Evolutionary conservation across 2,888 invertebrate genomes (phyloP).

Genomic region (Lucinisca nassula): DNA sequence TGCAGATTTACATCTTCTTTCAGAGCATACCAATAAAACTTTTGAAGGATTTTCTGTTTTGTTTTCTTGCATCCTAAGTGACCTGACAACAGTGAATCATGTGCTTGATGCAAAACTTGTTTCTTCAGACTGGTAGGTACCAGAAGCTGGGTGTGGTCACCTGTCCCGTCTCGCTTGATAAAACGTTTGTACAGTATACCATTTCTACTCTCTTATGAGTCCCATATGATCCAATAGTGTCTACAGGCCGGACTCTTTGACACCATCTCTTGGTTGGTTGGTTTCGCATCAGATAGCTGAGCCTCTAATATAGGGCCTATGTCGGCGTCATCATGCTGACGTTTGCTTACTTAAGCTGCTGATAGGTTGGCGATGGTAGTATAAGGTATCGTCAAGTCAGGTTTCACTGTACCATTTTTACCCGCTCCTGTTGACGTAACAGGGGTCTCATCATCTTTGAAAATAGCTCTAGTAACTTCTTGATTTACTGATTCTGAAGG

Average conservation of each 20-base stretch:
- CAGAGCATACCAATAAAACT: slow-evolving; percentile 35
- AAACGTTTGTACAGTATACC: slow-evolving; percentile 1
- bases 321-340: background rate
- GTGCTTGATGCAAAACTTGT: slow-evolving; percentile 14
- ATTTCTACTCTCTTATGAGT: background rate
- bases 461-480: background rate
- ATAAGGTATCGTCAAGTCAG: too few relatives aligned
- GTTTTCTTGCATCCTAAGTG: slow-evolving; percentile 42
- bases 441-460: background rate
- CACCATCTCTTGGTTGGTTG: background rate
- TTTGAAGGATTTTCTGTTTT: slow-evolving; percentile 16
- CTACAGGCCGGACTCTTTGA: slow-evolving; percentile 15
- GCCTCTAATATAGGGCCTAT: background rate
- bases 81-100: slow-evolving; percentile 22
- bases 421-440: background rate
- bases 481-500: background rate
- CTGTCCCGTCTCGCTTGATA: slow-evolving; percentile 15
- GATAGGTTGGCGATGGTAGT: too few relatives aligned
- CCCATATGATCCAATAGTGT: slow-evolving; percentile 42
- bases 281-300: background rate
- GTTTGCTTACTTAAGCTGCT: background rate
- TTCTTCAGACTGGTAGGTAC: slow-evolving; percentile 3
- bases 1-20: slow-evolving; percentile 9
- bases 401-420: too few relatives aligned
- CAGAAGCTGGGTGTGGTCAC: background rate